phyloP scores from a whole-genome alignment of 2,888 invertebrate species.

The Spicauda simplicius region DNA sequence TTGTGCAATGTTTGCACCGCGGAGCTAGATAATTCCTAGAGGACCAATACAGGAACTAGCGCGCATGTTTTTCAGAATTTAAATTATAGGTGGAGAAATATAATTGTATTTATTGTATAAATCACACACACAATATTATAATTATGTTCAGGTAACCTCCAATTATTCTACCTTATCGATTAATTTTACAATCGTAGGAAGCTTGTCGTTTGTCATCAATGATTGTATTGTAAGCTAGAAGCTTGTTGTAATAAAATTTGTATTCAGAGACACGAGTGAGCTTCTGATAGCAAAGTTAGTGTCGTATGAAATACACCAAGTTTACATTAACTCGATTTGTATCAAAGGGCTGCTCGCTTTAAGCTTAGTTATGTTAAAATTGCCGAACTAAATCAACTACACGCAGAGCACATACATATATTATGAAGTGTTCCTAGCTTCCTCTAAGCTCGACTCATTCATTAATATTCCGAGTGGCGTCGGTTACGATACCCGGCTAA shows the following conservation, averaged over 20 bases:
- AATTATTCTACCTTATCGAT: no score
- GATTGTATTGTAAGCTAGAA: no score
- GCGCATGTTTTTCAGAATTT: no score
- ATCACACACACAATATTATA: no score
- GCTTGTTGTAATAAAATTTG: neutral
- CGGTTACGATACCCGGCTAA: conserved; percentile 61
- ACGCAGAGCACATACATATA: conserved; percentile 35
- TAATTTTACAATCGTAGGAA: no score
- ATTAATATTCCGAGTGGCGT: conserved; percentile 73
- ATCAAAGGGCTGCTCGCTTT: conserved; percentile 22
- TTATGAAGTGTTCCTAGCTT: conserved; percentile 33
- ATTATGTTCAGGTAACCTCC: no score
- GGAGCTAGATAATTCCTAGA: no score
- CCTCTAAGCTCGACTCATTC: conserved; percentile 53
- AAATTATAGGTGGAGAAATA: no score
- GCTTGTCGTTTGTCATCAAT: no score
- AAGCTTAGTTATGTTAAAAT: conserved; percentile 39
- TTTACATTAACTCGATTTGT: conserved; percentile 27
- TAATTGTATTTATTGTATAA: no score
- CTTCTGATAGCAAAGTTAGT: conserved; percentile 20
- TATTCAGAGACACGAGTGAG: conserved; percentile 12
- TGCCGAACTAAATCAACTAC: conserved; percentile 47
- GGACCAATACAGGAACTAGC: no score
- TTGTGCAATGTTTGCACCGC: no score
- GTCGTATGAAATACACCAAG: conserved; percentile 14